Conservation (phyloP, 2,113 vertebrate genomes). For the Oncorhynchus kisutch region DNA sequence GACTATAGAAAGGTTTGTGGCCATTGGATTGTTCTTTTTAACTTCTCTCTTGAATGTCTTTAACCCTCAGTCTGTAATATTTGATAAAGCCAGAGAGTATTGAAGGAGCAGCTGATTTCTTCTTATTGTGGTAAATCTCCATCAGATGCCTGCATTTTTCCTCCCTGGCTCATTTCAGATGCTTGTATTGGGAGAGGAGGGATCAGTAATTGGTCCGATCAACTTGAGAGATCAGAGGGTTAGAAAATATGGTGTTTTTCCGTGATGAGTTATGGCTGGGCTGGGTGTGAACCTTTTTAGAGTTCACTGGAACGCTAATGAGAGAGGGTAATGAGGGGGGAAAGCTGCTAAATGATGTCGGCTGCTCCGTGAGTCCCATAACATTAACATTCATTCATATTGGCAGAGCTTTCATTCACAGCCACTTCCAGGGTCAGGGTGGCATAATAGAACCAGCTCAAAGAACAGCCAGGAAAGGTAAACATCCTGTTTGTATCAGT, state of each 20-base stretch:
- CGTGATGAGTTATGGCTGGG: slow-evolving; percentile 5
- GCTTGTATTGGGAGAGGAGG: neutral
- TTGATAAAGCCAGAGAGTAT: no score
- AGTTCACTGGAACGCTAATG: slow-evolving; percentile 36
- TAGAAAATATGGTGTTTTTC: neutral
- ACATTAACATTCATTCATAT: slow-evolving; percentile 12
- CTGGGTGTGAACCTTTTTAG: slow-evolving; percentile 31
- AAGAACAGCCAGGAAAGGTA: neutral
- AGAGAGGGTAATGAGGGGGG: slow-evolving; percentile 27
- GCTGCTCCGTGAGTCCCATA: slow-evolving; percentile 23
- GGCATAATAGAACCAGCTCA: neutral
- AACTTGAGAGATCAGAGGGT: neutral
- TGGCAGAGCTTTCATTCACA: slow-evolving; percentile 8
- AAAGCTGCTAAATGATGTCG: slow-evolving; percentile 49
- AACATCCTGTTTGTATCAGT: neutral
- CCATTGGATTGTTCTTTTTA: no score
- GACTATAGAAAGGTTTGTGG: no score
- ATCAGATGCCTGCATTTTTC: neutral
- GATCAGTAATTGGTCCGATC: neutral
- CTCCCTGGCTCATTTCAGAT: neutral
- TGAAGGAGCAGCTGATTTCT: no score
- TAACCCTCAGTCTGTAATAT: no score
- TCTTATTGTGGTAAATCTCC: no score
- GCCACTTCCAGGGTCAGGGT: neutral
- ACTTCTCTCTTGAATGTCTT: no score